Evolutionary conservation across 2,888 invertebrate species (phyloP), one percentile per base, ranked within the genome.

Genomic region (Melikaiella ostensackeni): DNA sequence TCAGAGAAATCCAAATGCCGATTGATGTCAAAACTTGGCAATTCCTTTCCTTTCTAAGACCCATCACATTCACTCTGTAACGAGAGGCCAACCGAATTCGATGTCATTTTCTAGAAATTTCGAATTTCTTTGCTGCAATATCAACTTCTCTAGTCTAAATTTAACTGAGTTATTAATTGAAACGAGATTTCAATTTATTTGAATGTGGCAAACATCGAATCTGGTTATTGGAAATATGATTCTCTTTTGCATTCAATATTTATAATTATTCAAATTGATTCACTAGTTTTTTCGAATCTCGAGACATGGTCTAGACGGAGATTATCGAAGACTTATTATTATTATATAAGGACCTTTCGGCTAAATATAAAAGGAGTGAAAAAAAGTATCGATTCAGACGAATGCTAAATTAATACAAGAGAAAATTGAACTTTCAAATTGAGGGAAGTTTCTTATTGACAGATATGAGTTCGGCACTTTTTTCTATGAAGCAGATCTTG

Each of bases 21-120:
- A 78, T 78, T 75, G 80, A 78, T 79, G 80, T 76, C 80, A 80
- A 78, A 81, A 81, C 79, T 80, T 77, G n/a, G 55, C 38, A 59
- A 79, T 77, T 57, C 77, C 79, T 79, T 76, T 79, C 77, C 79
- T 75, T 76, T 59, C n/a, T 21, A 46, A 33, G 42, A 66, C 24
- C 24, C 57, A 57, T 57, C 8, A n/a, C n/a, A n/a, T n/a, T n/a
- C n/a, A n/a, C n/a, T n/a, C n/a, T n/a, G n/a, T n/a, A 50, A 50
- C 2, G 2, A 50, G n/a, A 63, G 16, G 33, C 33, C n/a, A 9
- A 35, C n/a, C 21, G 24, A 64, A 38, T 7, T 63, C 63, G 19
- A 30, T n/a, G 33, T 30, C 7, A n/a, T 63, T 35, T 63, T 11
- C 19, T 35, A 21, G 35, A 64, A 38, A 21, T 42, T 64, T 42